A percentile compares a stretch with the other conserved stretches of the same genome.
Conservation (phyloP, 2,888 invertebrate species). For the Ectemnius continuus region DNA sequence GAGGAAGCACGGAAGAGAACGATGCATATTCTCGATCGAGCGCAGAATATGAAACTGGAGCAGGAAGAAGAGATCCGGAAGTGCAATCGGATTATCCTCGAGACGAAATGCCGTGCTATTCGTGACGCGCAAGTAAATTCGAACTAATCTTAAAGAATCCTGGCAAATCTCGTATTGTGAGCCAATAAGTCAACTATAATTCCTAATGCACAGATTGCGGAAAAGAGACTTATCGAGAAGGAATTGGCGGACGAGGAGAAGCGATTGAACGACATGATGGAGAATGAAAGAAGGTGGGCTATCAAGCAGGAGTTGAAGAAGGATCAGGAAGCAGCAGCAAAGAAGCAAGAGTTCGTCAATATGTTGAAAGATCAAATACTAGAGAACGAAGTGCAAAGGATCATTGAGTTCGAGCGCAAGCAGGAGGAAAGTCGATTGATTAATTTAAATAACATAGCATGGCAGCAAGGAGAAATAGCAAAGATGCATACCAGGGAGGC, state of each 20-base stretch:
- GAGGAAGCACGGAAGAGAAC: constrained; percentile 79
- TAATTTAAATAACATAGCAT: constrained; percentile 82
- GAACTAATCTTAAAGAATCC: neutral
- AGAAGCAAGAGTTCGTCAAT: constrained; percentile 80
- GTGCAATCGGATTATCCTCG: constrained; percentile 88
- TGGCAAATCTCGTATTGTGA: neutral
- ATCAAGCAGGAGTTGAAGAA: constrained; percentile 81
- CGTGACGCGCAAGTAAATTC: constrained; percentile 87
- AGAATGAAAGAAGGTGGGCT: constrained; percentile 82
- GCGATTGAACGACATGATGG: constrained; percentile 85
- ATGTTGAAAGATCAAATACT: constrained; percentile 81
- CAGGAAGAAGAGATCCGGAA: constrained; percentile 84
- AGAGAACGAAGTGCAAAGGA: constrained; percentile 79
- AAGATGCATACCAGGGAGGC: constrained; percentile 76
- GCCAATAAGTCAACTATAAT: neutral
- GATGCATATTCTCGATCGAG: constrained; percentile 79
- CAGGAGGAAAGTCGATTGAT: constrained; percentile 84
- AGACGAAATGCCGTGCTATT: constrained; percentile 91
- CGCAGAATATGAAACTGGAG: constrained; percentile 80
- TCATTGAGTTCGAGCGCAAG: constrained; percentile 83
- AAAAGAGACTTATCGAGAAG: constrained; percentile 74
- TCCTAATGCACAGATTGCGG: constrained; percentile 66
- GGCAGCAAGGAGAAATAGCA: constrained; percentile 83
- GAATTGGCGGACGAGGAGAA: constrained; percentile 76
- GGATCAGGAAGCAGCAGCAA: constrained; percentile 77